Percentiles rank a stretch among this genome's conserved stretches.
Conservation (phyloP, 2,888 invertebrate genomes). For the Caenorhabditis becei region DNA sequence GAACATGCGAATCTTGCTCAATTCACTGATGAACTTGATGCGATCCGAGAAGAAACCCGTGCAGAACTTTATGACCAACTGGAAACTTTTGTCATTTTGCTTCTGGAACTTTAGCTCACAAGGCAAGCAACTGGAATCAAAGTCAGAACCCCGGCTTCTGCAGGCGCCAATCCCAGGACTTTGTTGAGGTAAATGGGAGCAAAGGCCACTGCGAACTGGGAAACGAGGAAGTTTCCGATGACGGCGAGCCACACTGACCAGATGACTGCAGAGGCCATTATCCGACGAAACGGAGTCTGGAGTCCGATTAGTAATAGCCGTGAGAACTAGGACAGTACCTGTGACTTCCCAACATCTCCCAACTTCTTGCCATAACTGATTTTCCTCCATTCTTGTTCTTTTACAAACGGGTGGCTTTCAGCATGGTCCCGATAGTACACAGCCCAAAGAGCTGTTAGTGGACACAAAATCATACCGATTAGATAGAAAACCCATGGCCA, state of each 20-base stretch:
- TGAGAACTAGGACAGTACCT: too few relatives aligned
- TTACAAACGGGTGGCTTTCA: slow-evolving; percentile 65
- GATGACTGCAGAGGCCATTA: slow-evolving; percentile 67
- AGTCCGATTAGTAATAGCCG: too few relatives aligned
- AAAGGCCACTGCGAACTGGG: slow-evolving; percentile 66
- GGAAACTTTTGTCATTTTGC: not conserved
- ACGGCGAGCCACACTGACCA: slow-evolving; percentile 73
- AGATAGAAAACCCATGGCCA: slow-evolving; percentile 75
- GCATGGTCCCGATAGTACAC: slow-evolving; percentile 70
- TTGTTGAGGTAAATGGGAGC: slow-evolving; percentile 68
- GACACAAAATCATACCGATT: slow-evolving; percentile 64
- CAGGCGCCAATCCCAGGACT: slow-evolving; percentile 62
- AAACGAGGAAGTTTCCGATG: slow-evolving; percentile 70
- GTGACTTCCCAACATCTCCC: slow-evolving; percentile 12
- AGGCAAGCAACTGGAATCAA: slow-evolving; percentile 63
- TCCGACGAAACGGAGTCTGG: slow-evolving; percentile 67
- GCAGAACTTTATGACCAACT: slow-evolving; percentile 66
- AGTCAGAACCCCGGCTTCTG: slow-evolving; percentile 66
- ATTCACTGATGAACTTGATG: slow-evolving; percentile 66
- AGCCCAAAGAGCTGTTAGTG: slow-evolving; percentile 64
- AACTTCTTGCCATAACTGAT: slow-evolving; percentile 60
- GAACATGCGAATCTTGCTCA: slow-evolving; percentile 71
- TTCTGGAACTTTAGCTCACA: not conserved
- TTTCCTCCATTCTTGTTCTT: slow-evolving; percentile 58
- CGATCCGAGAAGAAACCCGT: slow-evolving; percentile 70